Percentiles rank a stretch among this genome's conserved stretches.
Evolutionary conservation across 2,113 vertebrate genomes (phyloP).

Genomic region (Eulemur macaco): DNA sequence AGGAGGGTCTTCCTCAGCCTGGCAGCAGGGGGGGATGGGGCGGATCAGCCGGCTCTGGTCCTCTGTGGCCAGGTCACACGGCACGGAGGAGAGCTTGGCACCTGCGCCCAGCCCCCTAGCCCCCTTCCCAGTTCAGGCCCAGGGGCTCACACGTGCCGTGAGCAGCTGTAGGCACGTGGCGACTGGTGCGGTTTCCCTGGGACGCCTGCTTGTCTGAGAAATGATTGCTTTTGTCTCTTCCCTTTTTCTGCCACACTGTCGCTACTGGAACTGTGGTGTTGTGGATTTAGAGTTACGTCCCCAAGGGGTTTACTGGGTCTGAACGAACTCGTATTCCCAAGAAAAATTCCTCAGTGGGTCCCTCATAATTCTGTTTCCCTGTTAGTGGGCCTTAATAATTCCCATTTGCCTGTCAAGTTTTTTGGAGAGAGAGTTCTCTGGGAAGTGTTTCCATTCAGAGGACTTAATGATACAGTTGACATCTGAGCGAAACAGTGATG

Average conservation of each 20-base stretch:
- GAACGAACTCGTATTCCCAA: neutral
- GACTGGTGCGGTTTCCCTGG: neutral
- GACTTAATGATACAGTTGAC: neutral
- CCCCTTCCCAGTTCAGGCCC: neutral
- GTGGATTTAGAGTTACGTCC: neutral
- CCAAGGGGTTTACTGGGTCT: neutral
- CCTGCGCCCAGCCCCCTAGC: neutral
- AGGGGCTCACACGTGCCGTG: rapidly evolving
- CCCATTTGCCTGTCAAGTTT: neutral
- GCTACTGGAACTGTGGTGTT: neutral
- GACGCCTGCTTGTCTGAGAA: neutral
- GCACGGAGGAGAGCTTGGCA: neutral
- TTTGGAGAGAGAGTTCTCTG: neutral
- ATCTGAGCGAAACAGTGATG: neutral
- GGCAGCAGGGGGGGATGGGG: neutral
- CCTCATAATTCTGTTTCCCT: neutral
- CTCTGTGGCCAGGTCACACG: neutral
- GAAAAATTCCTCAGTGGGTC: neutral
- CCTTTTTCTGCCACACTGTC: neutral
- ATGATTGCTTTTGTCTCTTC: neutral
- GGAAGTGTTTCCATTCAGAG: neutral
- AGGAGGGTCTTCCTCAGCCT: neutral
- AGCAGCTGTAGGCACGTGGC: neutral
- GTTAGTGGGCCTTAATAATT: neutral
- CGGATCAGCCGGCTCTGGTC: neutral